Evolutionary conservation across 1,140 invertebrate species (phyloP), one percentile per base, ranked within the genome.

Genomic region (Eupeodes corollae): DNA sequence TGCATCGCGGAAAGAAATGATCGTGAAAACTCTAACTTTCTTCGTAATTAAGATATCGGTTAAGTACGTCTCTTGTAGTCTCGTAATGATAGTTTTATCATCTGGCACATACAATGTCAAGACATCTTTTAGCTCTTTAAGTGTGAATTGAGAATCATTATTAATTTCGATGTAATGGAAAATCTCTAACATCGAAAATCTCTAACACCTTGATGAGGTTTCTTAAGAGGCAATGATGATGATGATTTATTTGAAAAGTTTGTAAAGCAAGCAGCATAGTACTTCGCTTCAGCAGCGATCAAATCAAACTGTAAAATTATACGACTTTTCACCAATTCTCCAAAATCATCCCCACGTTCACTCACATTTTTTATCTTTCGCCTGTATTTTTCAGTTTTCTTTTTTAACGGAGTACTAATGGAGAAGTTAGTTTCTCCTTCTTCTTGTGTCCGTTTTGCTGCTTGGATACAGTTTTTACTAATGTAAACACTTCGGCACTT

Each of bases 381-480:
- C 44, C 35, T 37, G 14, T 44, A 16, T 52, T 42, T 52, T 49
- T 47, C 43, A n/a, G n/a, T n/a, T n/a, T n/a, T n/a, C n/a, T n/a
- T n/a, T n/a, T n/a, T n/a, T n/a, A n/a, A n/a, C n/a, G n/a, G n/a
- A n/a, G n/a, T n/a, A n/a, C 50, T 44, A n/a, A 40, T 49, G 40
- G 32, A 44, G 42, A 49, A 44, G 40, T 30, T 39, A 26, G 47
- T 44, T 52, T 52, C 42, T 37, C 38, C 50, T 52, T 52, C 45
- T 51, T 51, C 46, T 52, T 21, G 47, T 52, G 19, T 18, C 47
- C 50, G 50, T 49, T 52, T 44, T 48, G 47, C 47, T 49, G 46
- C 52, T 54, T 45, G 35, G 15, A 54, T 46, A 54, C 47, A 55
- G 41, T 55, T 52, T 52, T 52, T 55, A 47, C 44, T 55, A 47